Evolutionary conservation across 2,888 invertebrate species (phyloP), one percentile per base, ranked within the genome.

Genomic region (Panorpa germanica): DNA sequence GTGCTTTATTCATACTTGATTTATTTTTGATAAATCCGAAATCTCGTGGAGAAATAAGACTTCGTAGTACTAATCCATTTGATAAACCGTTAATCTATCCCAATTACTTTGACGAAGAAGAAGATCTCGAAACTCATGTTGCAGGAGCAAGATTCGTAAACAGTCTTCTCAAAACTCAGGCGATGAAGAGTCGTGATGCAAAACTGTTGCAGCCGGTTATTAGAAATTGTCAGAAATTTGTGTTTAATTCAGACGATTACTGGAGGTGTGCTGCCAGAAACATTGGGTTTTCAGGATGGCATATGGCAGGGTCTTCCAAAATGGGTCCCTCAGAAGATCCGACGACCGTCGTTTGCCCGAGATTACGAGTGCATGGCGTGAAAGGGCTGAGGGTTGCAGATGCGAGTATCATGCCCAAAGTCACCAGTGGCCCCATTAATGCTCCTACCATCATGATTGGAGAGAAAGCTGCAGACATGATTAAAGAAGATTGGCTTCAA

Each of bases 221-320:
- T 29, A 86, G 86, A 0, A 83, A 83, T 37, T 88, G 86, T 47
- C 77, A 77, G 42, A 78, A 82, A 43, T 50, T 81, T 12, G 70
- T 74, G 0, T 53, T 61, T 2, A 80, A 61, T 40, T 82, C 83
- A 0, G 85, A 86, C 41, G 80, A 81, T 17, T 86, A 86, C 38
- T 83, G 85, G 82, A 74, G 83, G 35, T 86, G 86, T 43, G 67
- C 65, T 19, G 68, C 83, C 14, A 59, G 78, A 4, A 82, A 83
- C 42, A 83, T 83, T 45, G 83, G 83, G 0, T 71, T 83, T 67
- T 82, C 83, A 1, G 83, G 85, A 39, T 85, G 83, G 45, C 83
- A 85, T 45, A 63, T 83, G 54, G 80, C 80, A 0, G 77, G 83
- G 32, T 77, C 81, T 0, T 69, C 74, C 1, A 83, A 83, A 51